phyloP scores from a whole-genome alignment of 2,888 invertebrate genomes.

The Lapara coniferarum region DNA sequence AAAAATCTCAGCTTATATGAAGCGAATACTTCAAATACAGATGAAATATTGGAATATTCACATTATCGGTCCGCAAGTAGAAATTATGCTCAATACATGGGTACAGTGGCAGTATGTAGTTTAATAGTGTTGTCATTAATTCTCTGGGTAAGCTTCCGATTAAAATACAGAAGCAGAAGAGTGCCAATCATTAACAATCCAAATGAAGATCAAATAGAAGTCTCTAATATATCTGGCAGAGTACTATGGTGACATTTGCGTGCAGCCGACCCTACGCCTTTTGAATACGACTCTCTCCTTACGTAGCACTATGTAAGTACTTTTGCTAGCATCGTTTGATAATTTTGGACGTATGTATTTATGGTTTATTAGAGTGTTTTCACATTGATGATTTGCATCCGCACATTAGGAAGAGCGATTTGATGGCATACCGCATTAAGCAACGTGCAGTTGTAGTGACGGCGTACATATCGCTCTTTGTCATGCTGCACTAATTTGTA shows the following conservation, averaged over 20 bases:
- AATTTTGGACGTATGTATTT: too few species aligned
- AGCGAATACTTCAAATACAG: constrained; percentile 53
- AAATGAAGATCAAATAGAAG: constrained; percentile 83
- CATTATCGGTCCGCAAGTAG: constrained; percentile 65
- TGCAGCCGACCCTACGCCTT: constrained; percentile 83
- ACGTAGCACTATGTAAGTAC: constrained; percentile 81
- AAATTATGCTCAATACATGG: constrained; percentile 76
- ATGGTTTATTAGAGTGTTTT: too few species aligned
- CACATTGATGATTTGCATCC: too few species aligned
- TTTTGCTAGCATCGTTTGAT: constrained; percentile 9
- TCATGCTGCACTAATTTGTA: too few species aligned
- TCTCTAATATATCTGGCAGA: constrained; percentile 85
- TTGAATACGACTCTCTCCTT: constrained; percentile 83
- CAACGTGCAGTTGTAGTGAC: too few species aligned
- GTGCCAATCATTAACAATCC: constrained; percentile 55
- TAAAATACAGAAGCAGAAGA: constrained; percentile 69
- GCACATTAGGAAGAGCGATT: too few species aligned
- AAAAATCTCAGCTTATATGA: constrained; percentile 52
- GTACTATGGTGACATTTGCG: constrained; percentile 89
- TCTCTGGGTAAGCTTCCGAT: constrained; percentile 77
- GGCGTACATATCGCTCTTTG: too few species aligned
- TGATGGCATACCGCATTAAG: too few species aligned
- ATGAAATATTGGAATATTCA: constrained; percentile 68
- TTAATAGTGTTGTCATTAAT: constrained; percentile 82
- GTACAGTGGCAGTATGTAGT: constrained; percentile 81